Evolutionary conservation across 1,140 invertebrate genomes (phyloP).

Genomic region (Tenebrio molitor): DNA sequence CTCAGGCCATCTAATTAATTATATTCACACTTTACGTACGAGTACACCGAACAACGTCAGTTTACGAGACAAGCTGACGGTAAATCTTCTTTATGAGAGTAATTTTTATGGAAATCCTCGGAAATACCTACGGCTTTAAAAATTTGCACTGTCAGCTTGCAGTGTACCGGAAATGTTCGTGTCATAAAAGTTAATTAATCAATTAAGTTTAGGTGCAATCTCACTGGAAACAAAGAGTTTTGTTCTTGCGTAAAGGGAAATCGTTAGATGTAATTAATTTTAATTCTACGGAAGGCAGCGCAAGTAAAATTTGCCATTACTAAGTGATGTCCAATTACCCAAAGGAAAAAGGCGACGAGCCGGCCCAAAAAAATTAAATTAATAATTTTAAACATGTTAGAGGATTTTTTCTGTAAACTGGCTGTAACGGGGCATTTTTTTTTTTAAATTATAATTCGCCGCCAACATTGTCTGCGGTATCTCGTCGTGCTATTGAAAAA

Average conservation of each 20-base stretch:
- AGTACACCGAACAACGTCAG: slow-evolving; percentile 1
- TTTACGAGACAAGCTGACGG: neutral
- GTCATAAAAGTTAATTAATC: slow-evolving; percentile 30
- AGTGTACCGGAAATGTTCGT: slow-evolving; percentile 22
- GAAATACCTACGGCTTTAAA: slow-evolving; percentile 1
- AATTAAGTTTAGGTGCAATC: slow-evolving; percentile 4
- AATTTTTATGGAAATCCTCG: slow-evolving; percentile 34
- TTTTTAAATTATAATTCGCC: too few species aligned
- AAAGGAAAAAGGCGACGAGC: too few species aligned
- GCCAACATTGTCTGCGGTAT: too few species aligned
- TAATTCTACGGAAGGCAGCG: neutral
- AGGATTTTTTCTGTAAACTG: too few species aligned
- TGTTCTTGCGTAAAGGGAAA: slow-evolving; percentile 2
- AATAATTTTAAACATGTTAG: too few species aligned
- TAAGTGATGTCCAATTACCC: too few species aligned
- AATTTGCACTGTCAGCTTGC: slow-evolving; percentile 12
- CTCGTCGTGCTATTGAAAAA: too few species aligned
- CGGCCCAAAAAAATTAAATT: too few species aligned
- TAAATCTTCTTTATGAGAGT: slow-evolving; percentile 14
- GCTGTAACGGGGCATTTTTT: too few species aligned
- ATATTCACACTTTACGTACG: slow-evolving; percentile 20
- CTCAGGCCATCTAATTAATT: slow-evolving; percentile 16
- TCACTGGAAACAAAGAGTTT: slow-evolving; percentile 8
- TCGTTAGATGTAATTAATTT: slow-evolving; percentile 24
- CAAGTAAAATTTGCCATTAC: too few species aligned